Evolutionary conservation across 2,888 invertebrate species (phyloP), one percentile per base, ranked within the genome.

Genomic region (Hoplodrina blanda): DNA sequence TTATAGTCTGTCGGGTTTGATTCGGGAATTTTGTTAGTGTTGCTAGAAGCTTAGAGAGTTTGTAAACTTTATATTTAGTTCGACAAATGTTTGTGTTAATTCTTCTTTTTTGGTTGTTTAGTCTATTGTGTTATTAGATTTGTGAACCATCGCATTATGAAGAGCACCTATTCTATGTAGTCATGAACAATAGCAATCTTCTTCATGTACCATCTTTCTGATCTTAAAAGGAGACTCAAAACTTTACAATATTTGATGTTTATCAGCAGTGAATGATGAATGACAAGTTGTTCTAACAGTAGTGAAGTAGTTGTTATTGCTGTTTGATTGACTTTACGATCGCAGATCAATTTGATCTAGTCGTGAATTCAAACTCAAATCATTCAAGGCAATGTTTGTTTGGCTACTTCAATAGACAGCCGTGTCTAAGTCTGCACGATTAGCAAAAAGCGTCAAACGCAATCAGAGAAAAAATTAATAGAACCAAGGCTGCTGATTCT

Each of bases 361-460:
- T 49, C 52, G 54, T 62, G 57, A 75, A 80, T 76, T 54, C 20
- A 46, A 50, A 61, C 25, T 66, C 77, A 60, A 63, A 77, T 60
- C 50, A 71, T 60, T 78, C 55, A 78, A 77, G 62, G 78, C 54
- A 49, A 81, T 67, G 65, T 78, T 81, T 81, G 78, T 72, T 78
- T 81, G 62, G 69, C 37, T 78, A 63, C 56, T 70, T 69, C 55
- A 65, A 55, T 60, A 77, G 71, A 50, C 59, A 77, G 13, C 62
- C 62, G 55, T 80, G 30, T 56, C 77, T 60, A 62, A 81, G 25
- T 61, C 30, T 56, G 57, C 61, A 56, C 62, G 44, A 56, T 53
- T 53, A 37, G 59, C 56, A 82, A 82, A 79, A 82, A 82, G 13
- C 56, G 49, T 61, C 33, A 33, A 54, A 56, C 60, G 73, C 57